These are phyloP conservation scores for Gryllus longicercus DNA, from an alignment of 2,888 invertebrate genomes.

Conservation along the genomic window DNA sequence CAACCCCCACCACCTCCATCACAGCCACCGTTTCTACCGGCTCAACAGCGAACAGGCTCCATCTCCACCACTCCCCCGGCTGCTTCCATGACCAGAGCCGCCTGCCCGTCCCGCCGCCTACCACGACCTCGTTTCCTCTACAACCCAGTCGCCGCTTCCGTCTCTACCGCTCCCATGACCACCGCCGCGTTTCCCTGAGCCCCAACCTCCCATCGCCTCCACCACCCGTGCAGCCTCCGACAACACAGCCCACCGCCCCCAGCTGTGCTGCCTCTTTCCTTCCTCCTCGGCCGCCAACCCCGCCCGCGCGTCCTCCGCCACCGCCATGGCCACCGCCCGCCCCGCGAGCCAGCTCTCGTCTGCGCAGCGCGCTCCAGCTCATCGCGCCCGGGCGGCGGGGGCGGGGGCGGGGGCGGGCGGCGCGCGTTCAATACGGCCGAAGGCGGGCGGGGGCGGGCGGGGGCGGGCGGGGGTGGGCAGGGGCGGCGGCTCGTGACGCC, in stretches of 20 bases:
- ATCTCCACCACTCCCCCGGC: too few relatives aligned
- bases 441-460: not conserved
- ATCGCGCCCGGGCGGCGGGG: slow-evolving; percentile 21
- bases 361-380: not conserved
- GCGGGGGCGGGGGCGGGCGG: too few relatives aligned
- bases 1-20: not conserved
- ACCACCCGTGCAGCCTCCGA: slow-evolving; percentile 31
- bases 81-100: not conserved
- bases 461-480: not conserved
- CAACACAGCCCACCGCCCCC: too few relatives aligned
- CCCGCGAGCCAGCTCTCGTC: too few relatives aligned
- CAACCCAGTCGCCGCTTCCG: not conserved
- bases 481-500: not conserved
- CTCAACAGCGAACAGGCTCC: too few relatives aligned
- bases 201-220: slow-evolving; percentile 22
- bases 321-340: too few relatives aligned
- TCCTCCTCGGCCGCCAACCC: too few relatives aligned
- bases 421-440: slow-evolving; percentile 21
- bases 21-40: too few relatives aligned
- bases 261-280: too few relatives aligned
- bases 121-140: not conserved
- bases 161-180: too few relatives aligned
- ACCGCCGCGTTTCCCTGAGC: not conserved
- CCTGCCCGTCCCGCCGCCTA: not conserved
- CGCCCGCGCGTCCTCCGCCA: too few relatives aligned